phyloP scores from a whole-genome alignment of 2,888 invertebrate species.

The Craniophora ligustri region DNA sequence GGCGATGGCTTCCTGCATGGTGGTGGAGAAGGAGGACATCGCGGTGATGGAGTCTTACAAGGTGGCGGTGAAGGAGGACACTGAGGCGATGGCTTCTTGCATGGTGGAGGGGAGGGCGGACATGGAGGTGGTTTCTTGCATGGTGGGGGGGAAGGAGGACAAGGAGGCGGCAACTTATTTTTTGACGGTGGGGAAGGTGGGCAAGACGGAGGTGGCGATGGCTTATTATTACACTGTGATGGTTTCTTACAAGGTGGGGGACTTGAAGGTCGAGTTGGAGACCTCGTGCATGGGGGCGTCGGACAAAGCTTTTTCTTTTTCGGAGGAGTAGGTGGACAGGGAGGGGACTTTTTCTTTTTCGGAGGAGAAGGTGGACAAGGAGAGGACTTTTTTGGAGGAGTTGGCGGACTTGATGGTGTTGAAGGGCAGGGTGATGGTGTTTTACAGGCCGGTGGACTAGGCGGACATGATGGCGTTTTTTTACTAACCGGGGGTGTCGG shows the following conservation, averaged over 20 bases:
- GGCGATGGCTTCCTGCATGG: neutral
- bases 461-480: neutral
- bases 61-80: conserved; percentile 3
- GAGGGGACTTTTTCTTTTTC: neutral
- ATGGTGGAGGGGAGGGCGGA: conserved; percentile 2
- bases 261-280: neutral
- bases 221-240: too few relatives aligned
- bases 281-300: conserved; percentile 1
- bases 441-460: neutral
- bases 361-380: conserved; percentile 1
- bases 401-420: conserved; percentile 2
- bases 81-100: neutral
- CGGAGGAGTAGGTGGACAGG: neutral
- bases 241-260: neutral
- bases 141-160: neutral
- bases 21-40: conserved; percentile 2
- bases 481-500: neutral
- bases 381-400: neutral
- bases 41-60: neutral
- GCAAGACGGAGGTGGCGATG: neutral
- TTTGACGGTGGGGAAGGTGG: neutral
- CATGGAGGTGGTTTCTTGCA: neutral
- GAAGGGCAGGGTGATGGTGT: neutral
- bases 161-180: neutral
- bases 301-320: neutral